Evolutionary conservation across 2,888 invertebrate species (phyloP).

Genomic region (Lithophane leautieri): DNA sequence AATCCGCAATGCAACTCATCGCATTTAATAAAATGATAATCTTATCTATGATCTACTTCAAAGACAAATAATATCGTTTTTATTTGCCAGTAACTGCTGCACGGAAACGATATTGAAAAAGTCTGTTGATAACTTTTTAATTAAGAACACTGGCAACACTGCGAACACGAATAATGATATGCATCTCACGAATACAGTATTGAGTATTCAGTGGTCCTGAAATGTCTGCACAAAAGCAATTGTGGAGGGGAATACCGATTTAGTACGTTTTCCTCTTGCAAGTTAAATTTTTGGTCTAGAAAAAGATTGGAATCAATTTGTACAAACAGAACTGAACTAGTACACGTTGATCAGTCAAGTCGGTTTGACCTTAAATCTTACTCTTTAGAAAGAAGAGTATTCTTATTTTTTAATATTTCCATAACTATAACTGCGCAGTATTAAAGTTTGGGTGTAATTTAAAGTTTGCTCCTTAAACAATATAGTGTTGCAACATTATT

Average conservation of each 20-base stretch:
- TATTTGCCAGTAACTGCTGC: neutral
- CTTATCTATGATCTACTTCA: slow-evolving; percentile 3
- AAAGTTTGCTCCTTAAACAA: neutral
- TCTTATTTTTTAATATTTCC: neutral
- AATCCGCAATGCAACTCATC: slow-evolving; percentile 3
- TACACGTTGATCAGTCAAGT: slow-evolving; percentile 16
- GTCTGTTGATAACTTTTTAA: slow-evolving; percentile 32
- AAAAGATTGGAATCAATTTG: slow-evolving; percentile 31
- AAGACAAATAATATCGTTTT: slow-evolving; percentile 4
- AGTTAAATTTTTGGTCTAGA: slow-evolving; percentile 24
- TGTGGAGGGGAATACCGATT: slow-evolving; percentile 42
- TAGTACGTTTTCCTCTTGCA: slow-evolving; percentile 42
- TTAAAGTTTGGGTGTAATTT: neutral
- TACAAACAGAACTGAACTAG: neutral
- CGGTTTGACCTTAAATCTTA: slow-evolving; percentile 1
- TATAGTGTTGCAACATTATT: neutral
- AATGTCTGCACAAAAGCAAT: slow-evolving; percentile 34
- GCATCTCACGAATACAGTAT: slow-evolving; percentile 2
- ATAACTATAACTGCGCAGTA: neutral
- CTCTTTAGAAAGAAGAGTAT: slow-evolving; percentile 4
- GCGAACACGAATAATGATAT: slow-evolving; percentile 31
- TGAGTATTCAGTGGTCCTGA: slow-evolving; percentile 25
- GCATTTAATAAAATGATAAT: neutral
- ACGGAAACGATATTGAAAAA: slow-evolving; percentile 9
- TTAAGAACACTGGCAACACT: slow-evolving; percentile 25